A percentile compares a stretch with the other conserved stretches of the same genome.
Evolutionary conservation across 2,797 vertebrate species (phyloP).

Genomic region (Chanos chanos): DNA sequence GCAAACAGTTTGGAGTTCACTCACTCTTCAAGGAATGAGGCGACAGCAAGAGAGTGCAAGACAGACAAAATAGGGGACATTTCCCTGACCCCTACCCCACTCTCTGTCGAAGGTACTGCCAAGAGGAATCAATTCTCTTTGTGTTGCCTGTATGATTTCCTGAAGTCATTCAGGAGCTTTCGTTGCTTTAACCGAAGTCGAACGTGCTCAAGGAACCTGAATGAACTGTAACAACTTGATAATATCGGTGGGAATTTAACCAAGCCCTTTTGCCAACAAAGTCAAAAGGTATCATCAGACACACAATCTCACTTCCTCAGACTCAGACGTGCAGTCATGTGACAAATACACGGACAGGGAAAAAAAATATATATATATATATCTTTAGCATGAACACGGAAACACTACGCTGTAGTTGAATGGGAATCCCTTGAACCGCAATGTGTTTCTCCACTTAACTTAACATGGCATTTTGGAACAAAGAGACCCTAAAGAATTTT

Average conservation of each 20-base stretch:
- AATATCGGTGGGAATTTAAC: slow-evolving; percentile 36
- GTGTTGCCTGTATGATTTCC: slow-evolving; percentile 50
- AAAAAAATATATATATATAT: no score
- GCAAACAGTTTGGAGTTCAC: slow-evolving; percentile 33
- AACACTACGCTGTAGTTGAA: no score
- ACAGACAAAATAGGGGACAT: slow-evolving; percentile 41
- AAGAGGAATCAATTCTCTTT: slow-evolving; percentile 53
- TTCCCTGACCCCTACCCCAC: slow-evolving; percentile 54
- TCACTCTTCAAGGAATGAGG: slow-evolving; percentile 32
- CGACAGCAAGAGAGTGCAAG: slow-evolving; percentile 29
- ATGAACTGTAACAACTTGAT: slow-evolving; percentile 42
- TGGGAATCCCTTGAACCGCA: no score
- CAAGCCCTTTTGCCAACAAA: no score
- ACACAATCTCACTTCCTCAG: no score
- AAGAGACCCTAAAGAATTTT: no score
- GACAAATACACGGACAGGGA: no score
- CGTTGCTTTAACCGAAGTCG: slow-evolving; percentile 21
- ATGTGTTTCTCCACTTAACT: no score
- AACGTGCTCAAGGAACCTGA: slow-evolving; percentile 27
- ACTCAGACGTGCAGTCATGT: no score
- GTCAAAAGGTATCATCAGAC: no score
- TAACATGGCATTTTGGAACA: no score
- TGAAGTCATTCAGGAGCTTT: slow-evolving; percentile 27
- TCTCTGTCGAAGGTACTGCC: slow-evolving; percentile 40
- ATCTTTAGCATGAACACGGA: no score